Evolutionary conservation across 2,797 vertebrate genomes (phyloP).

Genomic region (Fistularia commersonii): DNA sequence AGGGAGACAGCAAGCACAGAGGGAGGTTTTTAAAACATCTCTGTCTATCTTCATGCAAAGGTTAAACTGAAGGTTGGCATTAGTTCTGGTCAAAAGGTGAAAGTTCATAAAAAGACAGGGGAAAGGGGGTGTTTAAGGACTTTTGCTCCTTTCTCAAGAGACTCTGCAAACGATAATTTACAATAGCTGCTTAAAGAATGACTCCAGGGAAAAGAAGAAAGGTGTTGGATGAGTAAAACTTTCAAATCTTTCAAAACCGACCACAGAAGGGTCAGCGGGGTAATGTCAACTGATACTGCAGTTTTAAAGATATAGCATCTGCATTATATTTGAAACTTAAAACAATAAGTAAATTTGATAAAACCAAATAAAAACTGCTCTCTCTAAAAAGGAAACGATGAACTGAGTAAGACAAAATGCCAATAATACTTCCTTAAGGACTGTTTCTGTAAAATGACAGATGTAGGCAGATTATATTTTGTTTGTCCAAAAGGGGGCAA

Average conservation of each 20-base stretch:
- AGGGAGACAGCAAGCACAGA: conserved; percentile 11
- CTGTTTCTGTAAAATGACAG: too few species aligned
- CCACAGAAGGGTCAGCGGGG: conserved; percentile 5
- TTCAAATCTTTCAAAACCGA: conserved; percentile 11
- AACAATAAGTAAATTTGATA: too few species aligned
- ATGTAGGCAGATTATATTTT: neutral
- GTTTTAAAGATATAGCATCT: neutral
- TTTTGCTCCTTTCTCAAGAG: conserved; percentile 44
- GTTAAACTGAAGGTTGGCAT: conserved; percentile 42
- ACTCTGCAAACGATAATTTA: conserved; percentile 23
- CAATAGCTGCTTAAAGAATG: conserved; percentile 15
- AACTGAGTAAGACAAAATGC: too few species aligned
- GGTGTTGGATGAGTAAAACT: neutral
- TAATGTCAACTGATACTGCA: neutral
- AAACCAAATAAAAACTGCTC: too few species aligned
- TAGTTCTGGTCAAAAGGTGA: conserved; percentile 54
- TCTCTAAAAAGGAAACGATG: too few species aligned
- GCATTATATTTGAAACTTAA: too few species aligned
- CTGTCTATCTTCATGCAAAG: conserved; percentile 49
- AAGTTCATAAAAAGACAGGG: conserved; percentile 44
- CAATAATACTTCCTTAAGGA: too few species aligned
- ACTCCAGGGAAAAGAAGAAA: neutral
- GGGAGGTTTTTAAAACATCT: conserved; percentile 16
- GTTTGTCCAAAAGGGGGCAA: neutral
- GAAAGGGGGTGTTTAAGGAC: conserved; percentile 4